phyloP scores from a whole-genome alignment of 2,888 invertebrate species.

The Heliconius charithonia region DNA sequence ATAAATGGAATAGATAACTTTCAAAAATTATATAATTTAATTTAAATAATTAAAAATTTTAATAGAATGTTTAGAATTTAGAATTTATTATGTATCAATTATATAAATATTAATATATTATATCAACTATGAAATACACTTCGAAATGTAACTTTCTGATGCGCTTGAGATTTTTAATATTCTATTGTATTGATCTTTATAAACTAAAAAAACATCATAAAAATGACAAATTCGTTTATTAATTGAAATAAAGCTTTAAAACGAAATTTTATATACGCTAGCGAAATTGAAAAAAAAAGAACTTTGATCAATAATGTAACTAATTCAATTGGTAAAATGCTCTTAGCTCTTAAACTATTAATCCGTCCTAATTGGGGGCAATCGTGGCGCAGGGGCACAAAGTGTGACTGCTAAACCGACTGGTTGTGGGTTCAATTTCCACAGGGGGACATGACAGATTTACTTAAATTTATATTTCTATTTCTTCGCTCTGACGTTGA shows the following conservation, averaged over 20 bases:
- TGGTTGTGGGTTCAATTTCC: too few relatives aligned
- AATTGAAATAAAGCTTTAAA: neutral
- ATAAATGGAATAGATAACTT: neutral
- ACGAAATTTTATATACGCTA: neutral
- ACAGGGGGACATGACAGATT: too few relatives aligned
- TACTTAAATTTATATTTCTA: too few relatives aligned
- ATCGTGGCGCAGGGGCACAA: too few relatives aligned
- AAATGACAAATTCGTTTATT: neutral
- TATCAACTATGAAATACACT: neutral
- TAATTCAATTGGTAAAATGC: too few relatives aligned
- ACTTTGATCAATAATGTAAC: too few relatives aligned
- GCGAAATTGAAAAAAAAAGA: too few relatives aligned
- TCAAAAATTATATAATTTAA: neutral
- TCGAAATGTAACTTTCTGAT: neutral
- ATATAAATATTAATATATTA: conserved; percentile 6
- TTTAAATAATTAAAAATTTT: neutral
- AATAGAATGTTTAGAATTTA: too few relatives aligned
- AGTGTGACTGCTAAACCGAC: too few relatives aligned
- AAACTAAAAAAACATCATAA: neutral
- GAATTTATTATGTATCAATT: neutral
- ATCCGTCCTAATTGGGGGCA: too few relatives aligned
- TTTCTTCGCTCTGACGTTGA: too few relatives aligned
- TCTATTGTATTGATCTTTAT: neutral
- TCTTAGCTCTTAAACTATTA: too few relatives aligned
- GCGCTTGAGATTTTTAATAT: neutral